A percentile compares a stretch with the other conserved stretches of the same genome.
These are phyloP conservation scores for Synergus umbraculus DNA, from an alignment of 2,888 invertebrate species.

Conservation along the genomic window DNA sequence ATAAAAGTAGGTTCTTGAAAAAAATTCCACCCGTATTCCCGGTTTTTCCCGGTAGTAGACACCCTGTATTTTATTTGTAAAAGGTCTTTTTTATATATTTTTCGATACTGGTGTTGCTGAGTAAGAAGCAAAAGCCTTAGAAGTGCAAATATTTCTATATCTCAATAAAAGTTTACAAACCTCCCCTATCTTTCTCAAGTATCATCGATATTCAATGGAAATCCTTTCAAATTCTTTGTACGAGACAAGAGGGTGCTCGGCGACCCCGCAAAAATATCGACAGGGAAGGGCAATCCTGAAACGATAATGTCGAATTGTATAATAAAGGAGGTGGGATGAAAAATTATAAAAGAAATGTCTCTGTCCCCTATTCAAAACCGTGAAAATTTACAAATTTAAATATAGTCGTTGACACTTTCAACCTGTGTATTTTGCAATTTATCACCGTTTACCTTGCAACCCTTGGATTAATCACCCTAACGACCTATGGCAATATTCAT, in stretches of 20 bases:
- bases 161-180: conserved; percentile 61
- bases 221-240: conserved; percentile 58
- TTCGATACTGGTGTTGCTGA: background rate
- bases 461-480: conserved; percentile 22
- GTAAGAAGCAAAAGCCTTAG: conserved; percentile 8
- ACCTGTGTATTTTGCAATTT: background rate
- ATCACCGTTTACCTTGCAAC: background rate
- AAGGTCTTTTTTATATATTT: background rate
- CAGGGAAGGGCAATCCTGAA: conserved; percentile 5
- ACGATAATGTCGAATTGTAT: background rate
- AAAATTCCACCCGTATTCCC: no score
- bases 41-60: no score
- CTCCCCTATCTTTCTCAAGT: conserved; percentile 59
- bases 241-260: conserved; percentile 32
- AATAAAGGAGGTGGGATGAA: background rate
- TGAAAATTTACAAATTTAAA: background rate
- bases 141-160: conserved; percentile 37
- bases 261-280: conserved; percentile 10
- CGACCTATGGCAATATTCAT: conserved; percentile 1
- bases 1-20: no score
- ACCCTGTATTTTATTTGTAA: no score
- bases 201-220: conserved; percentile 66
- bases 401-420: background rate
- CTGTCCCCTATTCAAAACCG: background rate
- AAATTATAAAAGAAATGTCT: background rate